A percentile compares a stretch with the other conserved stretches of the same genome.
Evolutionary conservation across 2,888 invertebrate genomes (phyloP).

Genomic region (Lobophora halterata): DNA sequence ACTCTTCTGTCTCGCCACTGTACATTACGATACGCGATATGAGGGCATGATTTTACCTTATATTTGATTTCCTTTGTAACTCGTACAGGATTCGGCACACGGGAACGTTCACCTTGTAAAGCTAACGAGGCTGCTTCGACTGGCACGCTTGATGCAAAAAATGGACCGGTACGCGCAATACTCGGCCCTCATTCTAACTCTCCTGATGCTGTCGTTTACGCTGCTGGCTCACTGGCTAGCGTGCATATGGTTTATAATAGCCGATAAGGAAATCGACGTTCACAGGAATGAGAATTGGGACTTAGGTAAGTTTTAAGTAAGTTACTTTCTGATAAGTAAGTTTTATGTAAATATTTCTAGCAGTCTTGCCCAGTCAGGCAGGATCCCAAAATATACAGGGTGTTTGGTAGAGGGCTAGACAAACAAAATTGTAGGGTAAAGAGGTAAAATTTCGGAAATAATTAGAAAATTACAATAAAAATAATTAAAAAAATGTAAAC

Average conservation of each 20-base stretch:
- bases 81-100: conserved; percentile 85
- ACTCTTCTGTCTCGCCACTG: no score
- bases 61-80: conserved; percentile 1
- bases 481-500: no score
- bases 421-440: no score
- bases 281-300: conserved; percentile 87
- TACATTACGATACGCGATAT: no score
- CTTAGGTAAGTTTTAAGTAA: conserved; percentile 82
- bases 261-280: conserved; percentile 92
- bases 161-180: conserved; percentile 98
- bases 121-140: conserved; percentile 92
- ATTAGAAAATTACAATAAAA: no score
- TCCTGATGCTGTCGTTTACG: conserved; percentile 96
- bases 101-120: conserved; percentile 95
- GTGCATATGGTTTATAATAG: conserved; percentile 98
- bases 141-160: conserved; percentile 95
- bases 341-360: no score
- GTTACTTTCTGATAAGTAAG: no score
- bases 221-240: conserved; percentile 98
- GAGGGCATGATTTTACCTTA: no score
- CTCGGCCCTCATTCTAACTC: conserved; percentile 94
- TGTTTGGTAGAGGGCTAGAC: no score
- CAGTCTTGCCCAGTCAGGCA: no score
- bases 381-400: no score
- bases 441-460: no score